Percentiles rank a stretch among this genome's conserved stretches.
phyloP scores from a whole-genome alignment of 2,797 vertebrate genomes.

The Harpagifer antarcticus region DNA sequence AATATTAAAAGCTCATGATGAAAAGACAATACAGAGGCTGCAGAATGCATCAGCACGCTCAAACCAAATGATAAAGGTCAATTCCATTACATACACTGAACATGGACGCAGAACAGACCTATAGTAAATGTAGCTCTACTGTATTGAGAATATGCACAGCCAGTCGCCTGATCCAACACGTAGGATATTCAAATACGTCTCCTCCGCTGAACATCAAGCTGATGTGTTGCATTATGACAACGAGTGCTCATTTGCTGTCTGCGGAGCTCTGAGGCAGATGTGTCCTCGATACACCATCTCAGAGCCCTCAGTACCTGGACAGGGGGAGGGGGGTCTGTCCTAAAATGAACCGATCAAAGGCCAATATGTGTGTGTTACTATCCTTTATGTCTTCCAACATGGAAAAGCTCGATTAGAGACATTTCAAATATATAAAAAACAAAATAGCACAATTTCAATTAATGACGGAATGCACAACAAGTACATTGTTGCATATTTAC shows the following conservation, averaged over 20 bases:
- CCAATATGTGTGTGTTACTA: not conserved
- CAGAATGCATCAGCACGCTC: not conserved
- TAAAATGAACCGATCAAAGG: not conserved
- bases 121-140: slow-evolving; percentile 23
- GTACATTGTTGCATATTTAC: not conserved
- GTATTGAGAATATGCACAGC: slow-evolving; percentile 42
- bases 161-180: slow-evolving; percentile 29
- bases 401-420: not conserved
- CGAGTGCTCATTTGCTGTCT: slow-evolving; percentile 63
- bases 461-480: not conserved
- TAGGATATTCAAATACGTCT: slow-evolving; percentile 66
- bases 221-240: slow-evolving; percentile 74
- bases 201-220: slow-evolving; percentile 62
- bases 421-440: too few species aligned
- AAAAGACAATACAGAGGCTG: slow-evolving; percentile 6
- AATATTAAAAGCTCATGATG: slow-evolving; percentile 16
- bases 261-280: slow-evolving; percentile 69
- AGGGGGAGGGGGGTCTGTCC: not conserved
- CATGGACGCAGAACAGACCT: slow-evolving; percentile 21
- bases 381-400: not conserved
- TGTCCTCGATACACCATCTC: slow-evolving; percentile 70
- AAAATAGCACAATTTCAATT: not conserved
- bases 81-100: slow-evolving; percentile 33
- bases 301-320: slow-evolving; percentile 49
- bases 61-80: slow-evolving; percentile 5